Conservation (phyloP, 2,797 vertebrate genomes). For the Amazona ochrocephala region DNA sequence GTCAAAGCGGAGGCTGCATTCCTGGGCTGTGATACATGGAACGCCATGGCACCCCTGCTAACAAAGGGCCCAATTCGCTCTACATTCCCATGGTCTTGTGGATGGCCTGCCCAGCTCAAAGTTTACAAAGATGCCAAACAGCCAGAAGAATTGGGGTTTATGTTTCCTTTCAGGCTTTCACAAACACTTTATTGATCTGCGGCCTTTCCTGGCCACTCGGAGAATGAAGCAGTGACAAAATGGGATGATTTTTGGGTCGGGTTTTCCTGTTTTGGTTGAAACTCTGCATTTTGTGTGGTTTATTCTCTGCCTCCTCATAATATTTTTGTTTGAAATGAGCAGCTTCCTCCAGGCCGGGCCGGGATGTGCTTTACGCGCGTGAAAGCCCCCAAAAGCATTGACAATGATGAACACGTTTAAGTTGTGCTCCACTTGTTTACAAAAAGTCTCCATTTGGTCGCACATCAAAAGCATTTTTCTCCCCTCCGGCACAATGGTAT, state of each 20-base stretch:
- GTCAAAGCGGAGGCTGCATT: constrained; percentile 71
- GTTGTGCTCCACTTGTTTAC: constrained; percentile 76
- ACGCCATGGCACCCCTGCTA: constrained; percentile 73
- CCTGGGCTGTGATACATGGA: constrained; percentile 67
- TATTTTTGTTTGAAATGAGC: constrained; percentile 63
- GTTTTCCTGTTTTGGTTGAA: background rate
- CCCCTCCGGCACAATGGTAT: constrained; percentile 71
- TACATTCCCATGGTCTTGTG: constrained; percentile 80
- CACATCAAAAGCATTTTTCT: constrained; percentile 78
- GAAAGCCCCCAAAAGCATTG: constrained; percentile 54
- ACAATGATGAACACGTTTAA: constrained; percentile 73
- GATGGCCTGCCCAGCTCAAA: constrained; percentile 68
- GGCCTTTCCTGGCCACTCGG: constrained; percentile 64
- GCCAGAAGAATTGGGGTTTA: constrained; percentile 80
- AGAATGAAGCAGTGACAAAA: constrained; percentile 72
- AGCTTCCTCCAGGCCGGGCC: background rate
- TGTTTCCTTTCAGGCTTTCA: constrained; percentile 80
- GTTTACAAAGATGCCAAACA: constrained; percentile 80
- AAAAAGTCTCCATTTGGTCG: constrained; percentile 74
- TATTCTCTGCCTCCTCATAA: constrained; percentile 65
- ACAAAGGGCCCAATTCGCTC: constrained; percentile 74
- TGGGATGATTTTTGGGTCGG: background rate
- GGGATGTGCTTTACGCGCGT: constrained; percentile 41
- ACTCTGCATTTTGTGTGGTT: constrained; percentile 33
- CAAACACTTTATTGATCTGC: constrained; percentile 77